phyloP scores from a whole-genome alignment of 1,140 invertebrate species.

The Cydia strobilella region DNA sequence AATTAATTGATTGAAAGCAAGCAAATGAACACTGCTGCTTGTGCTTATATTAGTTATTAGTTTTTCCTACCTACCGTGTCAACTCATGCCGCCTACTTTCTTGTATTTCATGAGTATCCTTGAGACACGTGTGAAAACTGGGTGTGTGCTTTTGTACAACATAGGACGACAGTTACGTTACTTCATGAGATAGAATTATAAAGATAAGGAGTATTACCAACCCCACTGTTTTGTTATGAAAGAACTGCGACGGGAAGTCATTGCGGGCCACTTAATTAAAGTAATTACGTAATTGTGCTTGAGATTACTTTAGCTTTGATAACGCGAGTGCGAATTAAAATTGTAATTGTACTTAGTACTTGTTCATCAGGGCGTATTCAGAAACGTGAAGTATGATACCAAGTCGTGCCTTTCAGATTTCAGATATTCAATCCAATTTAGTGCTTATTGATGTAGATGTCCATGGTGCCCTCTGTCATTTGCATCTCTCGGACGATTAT shows the following conservation, averaged over 20 bases:
- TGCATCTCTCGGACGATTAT: too few species aligned
- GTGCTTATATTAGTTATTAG: too few species aligned
- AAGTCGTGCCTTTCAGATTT: too few species aligned
- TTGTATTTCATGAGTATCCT: too few species aligned
- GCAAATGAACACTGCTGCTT: too few species aligned
- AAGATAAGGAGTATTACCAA: conserved; percentile 38
- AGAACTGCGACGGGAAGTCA: conserved; percentile 41
- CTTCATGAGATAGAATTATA: background rate
- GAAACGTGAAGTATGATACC: background rate
- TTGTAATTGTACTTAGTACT: conserved; percentile 21
- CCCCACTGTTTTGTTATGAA: conserved; percentile 41
- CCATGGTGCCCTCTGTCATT: too few species aligned
- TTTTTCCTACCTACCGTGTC: too few species aligned
- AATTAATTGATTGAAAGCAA: too few species aligned
- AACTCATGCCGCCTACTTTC: too few species aligned
- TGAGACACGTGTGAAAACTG: background rate
- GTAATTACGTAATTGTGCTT: conserved; percentile 51
- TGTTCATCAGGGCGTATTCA: background rate
- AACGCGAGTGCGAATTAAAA: conserved; percentile 35
- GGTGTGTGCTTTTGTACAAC: conserved; percentile 1
- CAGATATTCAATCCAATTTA: background rate
- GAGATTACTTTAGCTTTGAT: conserved; percentile 43
- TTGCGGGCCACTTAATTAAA: conserved; percentile 50
- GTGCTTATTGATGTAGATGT: too few species aligned
- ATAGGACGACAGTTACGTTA: background rate